These are phyloP conservation scores for Halocaridina rubra DNA, from an alignment of 2,888 invertebrate genomes.

Conservation along the genomic window DNA sequence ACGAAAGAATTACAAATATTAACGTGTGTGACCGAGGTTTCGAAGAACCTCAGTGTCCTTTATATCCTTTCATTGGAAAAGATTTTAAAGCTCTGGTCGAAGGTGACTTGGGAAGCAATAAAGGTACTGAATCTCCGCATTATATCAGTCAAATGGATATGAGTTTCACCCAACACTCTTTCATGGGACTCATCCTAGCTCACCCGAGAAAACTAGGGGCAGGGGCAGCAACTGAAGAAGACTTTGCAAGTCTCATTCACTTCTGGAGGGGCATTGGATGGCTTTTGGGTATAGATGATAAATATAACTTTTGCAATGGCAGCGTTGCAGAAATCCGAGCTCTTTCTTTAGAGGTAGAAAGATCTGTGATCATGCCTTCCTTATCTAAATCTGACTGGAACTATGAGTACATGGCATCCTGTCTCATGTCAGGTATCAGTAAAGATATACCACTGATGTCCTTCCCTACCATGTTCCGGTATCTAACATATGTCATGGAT, in stretches of 20 bases:
- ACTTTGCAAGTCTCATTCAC: slow-evolving; percentile 82
- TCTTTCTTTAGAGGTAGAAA: slow-evolving; percentile 37
- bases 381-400: slow-evolving; percentile 16
- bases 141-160: slow-evolving; percentile 72
- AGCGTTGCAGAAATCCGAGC: slow-evolving; percentile 65
- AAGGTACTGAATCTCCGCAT: too few species aligned
- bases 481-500: slow-evolving; percentile 12
- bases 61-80: not conserved
- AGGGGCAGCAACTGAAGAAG: slow-evolving; percentile 73
- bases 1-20: not conserved
- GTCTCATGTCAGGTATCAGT: slow-evolving; percentile 27
- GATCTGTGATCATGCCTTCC: slow-evolving; percentile 21
- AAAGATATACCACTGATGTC: slow-evolving; percentile 13
- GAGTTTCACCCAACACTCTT: slow-evolving; percentile 72
- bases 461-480: slow-evolving; percentile 24
- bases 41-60: not conserved
- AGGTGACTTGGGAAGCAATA: too few species aligned
- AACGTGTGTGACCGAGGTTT: not conserved
- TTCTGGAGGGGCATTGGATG: slow-evolving; percentile 87
- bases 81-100: slow-evolving; percentile 15
- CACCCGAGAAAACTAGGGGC: slow-evolving; percentile 76
- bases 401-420: slow-evolving; percentile 44
- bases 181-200: slow-evolving; percentile 70
- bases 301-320: slow-evolving; percentile 72
- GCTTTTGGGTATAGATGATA: slow-evolving; percentile 85